These are phyloP conservation scores for Griposia aprilina DNA, from an alignment of 2,888 invertebrate species.

Conservation along the genomic window DNA sequence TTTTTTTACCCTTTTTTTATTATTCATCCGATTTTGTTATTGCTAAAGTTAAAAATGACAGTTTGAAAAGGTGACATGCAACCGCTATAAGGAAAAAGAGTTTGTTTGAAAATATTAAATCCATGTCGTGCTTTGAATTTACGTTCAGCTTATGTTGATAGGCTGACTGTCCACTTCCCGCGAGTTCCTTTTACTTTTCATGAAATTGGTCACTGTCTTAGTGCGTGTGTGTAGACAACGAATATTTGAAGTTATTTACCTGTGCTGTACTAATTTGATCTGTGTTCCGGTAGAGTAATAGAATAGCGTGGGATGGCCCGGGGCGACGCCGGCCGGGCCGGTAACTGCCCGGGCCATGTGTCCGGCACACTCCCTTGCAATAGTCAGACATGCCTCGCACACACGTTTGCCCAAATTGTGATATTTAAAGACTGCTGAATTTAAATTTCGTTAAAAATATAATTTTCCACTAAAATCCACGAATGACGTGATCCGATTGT, in stretches of 20 bases:
- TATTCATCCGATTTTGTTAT: neutral
- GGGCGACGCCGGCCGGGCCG: neutral
- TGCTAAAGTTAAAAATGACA: no score
- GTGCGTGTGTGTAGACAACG: neutral
- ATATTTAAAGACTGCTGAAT: neutral
- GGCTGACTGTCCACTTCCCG: neutral
- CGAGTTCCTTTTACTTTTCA: neutral
- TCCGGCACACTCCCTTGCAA: neutral
- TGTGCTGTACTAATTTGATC: constrained; percentile 2
- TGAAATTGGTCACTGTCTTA: neutral
- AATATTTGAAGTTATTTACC: neutral
- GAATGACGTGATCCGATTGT: neutral
- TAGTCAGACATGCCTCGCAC: neutral
- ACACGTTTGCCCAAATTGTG: neutral
- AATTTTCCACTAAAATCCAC: neutral
- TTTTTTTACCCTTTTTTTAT: neutral
- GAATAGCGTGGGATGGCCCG: neutral
- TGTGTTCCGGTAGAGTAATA: constrained; percentile 39
- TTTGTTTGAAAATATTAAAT: neutral
- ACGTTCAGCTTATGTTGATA: neutral
- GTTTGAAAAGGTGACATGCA: neutral
- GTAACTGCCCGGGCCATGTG: neutral
- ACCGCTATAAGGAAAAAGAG: neutral
- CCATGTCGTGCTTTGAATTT: neutral
- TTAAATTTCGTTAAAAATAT: constrained; percentile 2